These are phyloP conservation scores for Ardeotis arabs DNA, from an alignment of 2,113 vertebrate species.

Conservation along the genomic window DNA sequence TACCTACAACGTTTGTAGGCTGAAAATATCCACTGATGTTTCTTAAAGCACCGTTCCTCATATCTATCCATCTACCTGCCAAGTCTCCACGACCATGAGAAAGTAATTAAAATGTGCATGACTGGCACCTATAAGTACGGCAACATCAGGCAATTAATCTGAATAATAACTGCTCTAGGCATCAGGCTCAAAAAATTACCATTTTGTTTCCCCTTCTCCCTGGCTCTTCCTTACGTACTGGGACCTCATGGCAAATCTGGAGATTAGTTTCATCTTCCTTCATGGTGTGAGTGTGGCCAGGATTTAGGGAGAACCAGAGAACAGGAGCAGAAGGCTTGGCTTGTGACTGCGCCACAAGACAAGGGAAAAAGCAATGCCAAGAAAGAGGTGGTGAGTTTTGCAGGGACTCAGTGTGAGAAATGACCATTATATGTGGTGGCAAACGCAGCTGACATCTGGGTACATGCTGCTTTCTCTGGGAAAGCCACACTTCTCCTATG, in stretches of 20 bases:
- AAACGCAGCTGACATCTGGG: neutral
- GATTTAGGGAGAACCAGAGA: neutral
- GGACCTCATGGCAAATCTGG: neutral
- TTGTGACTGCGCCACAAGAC: neutral
- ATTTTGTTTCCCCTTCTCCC: neutral
- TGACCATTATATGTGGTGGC: neutral
- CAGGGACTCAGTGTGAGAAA: neutral
- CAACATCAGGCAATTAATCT: neutral
- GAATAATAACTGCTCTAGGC: neutral
- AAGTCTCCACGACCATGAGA: neutral
- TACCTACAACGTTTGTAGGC: neutral
- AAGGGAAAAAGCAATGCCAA: neutral
- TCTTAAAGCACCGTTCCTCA: neutral
- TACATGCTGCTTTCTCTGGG: accelerated
- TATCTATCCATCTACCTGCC: neutral
- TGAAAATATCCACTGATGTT: neutral
- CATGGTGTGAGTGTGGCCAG: neutral
- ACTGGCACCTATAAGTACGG: neutral
- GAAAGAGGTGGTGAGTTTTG: neutral
- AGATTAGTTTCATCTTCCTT: neutral
- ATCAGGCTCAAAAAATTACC: neutral
- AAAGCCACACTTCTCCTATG: neutral
- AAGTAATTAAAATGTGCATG: neutral
- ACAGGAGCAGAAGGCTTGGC: neutral
- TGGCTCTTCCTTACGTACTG: neutral